These are phyloP conservation scores for Diaprepes abbreviatus DNA, from an alignment of 2,888 invertebrate species.

Conservation along the genomic window DNA sequence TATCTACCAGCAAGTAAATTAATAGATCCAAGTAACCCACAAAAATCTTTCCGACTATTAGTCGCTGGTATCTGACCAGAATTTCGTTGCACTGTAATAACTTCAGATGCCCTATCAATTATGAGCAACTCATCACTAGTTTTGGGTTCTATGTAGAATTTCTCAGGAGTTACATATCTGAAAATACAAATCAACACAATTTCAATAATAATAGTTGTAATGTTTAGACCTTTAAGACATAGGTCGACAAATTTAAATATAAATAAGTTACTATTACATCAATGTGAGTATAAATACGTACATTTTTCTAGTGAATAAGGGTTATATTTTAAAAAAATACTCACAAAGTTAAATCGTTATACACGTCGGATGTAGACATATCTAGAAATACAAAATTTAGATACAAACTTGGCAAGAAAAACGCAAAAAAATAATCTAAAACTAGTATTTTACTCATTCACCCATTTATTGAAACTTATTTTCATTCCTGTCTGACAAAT, in stretches of 20 bases:
- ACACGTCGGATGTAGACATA: slow-evolving; percentile 58
- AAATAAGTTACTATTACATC: too few species aligned
- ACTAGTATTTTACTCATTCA: slow-evolving; percentile 10
- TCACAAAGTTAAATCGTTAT: slow-evolving; percentile 60
- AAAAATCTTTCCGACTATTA: slow-evolving; percentile 76
- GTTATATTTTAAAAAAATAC: too few species aligned
- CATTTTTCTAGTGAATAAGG: too few species aligned
- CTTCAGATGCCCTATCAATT: slow-evolving; percentile 80
- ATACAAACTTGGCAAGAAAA: neutral
- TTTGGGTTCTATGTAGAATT: slow-evolving; percentile 89
- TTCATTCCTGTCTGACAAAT: neutral
- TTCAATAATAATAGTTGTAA: neutral
- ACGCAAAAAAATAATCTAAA: slow-evolving; percentile 8
- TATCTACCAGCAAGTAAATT: slow-evolving; percentile 88
- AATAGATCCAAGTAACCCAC: slow-evolving; percentile 90
- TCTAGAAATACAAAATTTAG: slow-evolving; percentile 13
- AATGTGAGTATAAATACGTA: too few species aligned
- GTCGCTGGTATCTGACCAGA: slow-evolving; percentile 76
- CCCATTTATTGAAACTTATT: slow-evolving; percentile 1
- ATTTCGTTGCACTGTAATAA: slow-evolving; percentile 61
- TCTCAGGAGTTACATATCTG: slow-evolving; percentile 90
- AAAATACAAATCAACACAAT: slow-evolving; percentile 50
- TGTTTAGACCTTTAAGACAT: neutral
- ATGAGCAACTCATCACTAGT: slow-evolving; percentile 82
- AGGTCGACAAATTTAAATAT: too few species aligned